These are phyloP conservation scores for Campoplex capitator DNA, from an alignment of 2,888 invertebrate species.

Conservation along the genomic window DNA sequence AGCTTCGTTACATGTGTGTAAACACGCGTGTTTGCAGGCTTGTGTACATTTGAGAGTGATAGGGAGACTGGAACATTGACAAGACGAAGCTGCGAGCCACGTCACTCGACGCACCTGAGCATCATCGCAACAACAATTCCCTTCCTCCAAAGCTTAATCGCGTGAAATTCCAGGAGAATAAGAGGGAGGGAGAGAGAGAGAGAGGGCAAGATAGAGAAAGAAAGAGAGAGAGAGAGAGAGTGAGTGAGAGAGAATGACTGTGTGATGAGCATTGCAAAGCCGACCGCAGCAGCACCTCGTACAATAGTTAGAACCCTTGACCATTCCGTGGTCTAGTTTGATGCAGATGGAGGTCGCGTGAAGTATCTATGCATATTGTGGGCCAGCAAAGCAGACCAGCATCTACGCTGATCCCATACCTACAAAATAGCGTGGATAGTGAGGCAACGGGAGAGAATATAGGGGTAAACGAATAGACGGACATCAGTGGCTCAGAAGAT, in stretches of 20 bases:
- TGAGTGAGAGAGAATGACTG: not conserved
- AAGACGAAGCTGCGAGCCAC: constrained; percentile 43
- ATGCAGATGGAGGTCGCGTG: constrained; percentile 33
- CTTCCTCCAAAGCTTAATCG: constrained; percentile 17
- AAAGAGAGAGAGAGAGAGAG: not conserved
- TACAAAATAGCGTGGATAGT: not conserved
- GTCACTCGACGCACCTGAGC: constrained; percentile 49
- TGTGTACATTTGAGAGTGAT: constrained; percentile 26
- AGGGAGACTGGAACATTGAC: constrained; percentile 27
- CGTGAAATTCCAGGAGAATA: constrained; percentile 18
- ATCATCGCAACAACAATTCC: constrained; percentile 43
- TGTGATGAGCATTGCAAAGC: constrained; percentile 39
- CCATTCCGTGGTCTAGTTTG: constrained; percentile 41
- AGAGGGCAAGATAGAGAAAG: not conserved
- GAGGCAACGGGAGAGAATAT: not conserved
- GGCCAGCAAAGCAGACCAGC: constrained; percentile 19
- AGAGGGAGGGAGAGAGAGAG: not conserved
- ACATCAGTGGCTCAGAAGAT: constrained; percentile 29
- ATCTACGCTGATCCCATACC: constrained; percentile 14
- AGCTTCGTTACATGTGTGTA: constrained; percentile 43
- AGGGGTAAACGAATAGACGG: constrained; percentile 13
- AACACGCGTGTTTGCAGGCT: constrained; percentile 17
- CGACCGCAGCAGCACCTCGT: constrained; percentile 36
- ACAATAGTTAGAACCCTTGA: constrained; percentile 32
- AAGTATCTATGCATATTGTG: constrained; percentile 40